phyloP scores from a whole-genome alignment of 2,888 invertebrate species.

The Lasioglossum marginatum region DNA sequence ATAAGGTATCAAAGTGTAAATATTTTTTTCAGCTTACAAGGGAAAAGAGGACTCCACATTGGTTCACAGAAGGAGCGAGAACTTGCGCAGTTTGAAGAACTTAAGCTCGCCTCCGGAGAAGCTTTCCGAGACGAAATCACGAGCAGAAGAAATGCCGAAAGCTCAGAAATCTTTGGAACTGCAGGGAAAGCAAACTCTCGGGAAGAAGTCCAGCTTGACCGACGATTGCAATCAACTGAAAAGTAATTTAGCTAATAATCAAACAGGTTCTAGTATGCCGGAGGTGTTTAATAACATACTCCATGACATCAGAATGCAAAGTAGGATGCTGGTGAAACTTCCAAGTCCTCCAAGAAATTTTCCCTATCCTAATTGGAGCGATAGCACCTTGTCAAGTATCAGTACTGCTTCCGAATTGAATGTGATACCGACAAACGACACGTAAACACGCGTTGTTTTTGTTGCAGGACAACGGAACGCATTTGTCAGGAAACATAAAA shows the following conservation, averaged over 20 bases:
- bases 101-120: slow-evolving; percentile 32
- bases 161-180: slow-evolving; percentile 12
- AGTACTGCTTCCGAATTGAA: slow-evolving; percentile 73
- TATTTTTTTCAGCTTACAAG: slow-evolving; percentile 38
- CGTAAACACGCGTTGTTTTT: slow-evolving; percentile 22
- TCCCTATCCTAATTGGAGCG: slow-evolving; percentile 77
- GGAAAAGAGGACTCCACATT: slow-evolving; percentile 22
- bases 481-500: slow-evolving; percentile 29
- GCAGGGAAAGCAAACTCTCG: slow-evolving; percentile 33
- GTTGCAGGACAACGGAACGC: neutral
- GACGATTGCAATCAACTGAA: slow-evolving; percentile 37
- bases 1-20: neutral
- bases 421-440: slow-evolving; percentile 54
- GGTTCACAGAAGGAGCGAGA: slow-evolving; percentile 29
- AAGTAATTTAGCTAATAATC: slow-evolving; percentile 42
- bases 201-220: neutral
- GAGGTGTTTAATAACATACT: slow-evolving; percentile 74
- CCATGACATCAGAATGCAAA: slow-evolving; percentile 71
- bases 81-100: slow-evolving; percentile 19
- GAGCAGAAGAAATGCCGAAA: slow-evolving; percentile 13
- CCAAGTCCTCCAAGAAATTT: slow-evolving; percentile 76
- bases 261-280: slow-evolving; percentile 63
- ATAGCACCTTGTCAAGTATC: slow-evolving; percentile 76
- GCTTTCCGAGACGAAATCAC: slow-evolving; percentile 17
- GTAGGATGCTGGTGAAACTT: slow-evolving; percentile 70